These are phyloP conservation scores for Lethenteron reissneri DNA, from an alignment of 2,113 vertebrate genomes.

Conservation along the genomic window DNA sequence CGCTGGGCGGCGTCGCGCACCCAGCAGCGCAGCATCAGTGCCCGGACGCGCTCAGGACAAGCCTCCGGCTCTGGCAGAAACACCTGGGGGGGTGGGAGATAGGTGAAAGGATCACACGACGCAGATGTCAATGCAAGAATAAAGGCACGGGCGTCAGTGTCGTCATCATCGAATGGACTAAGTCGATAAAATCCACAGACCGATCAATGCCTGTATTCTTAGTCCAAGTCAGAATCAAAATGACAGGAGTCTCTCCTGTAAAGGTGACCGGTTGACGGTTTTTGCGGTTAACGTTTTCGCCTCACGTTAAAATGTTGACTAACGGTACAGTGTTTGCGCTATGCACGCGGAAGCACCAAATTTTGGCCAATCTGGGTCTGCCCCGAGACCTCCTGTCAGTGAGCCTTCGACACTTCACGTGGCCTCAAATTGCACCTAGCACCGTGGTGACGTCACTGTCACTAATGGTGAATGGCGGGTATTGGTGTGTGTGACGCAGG, in stretches of 20 bases:
- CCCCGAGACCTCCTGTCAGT: no score
- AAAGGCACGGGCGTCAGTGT: not conserved
- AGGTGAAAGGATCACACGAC: not conserved
- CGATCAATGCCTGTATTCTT: not conserved
- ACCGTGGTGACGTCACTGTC: no score
- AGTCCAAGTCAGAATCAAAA: no score
- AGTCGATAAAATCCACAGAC: not conserved
- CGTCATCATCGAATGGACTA: not conserved
- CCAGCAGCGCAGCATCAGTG: slow-evolving; percentile 53
- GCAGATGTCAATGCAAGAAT: not conserved
- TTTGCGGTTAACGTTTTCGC: not conserved
- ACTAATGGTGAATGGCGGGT: no score
- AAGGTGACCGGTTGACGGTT: not conserved
- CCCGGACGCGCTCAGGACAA: slow-evolving; percentile 38
- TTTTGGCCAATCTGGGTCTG: no score
- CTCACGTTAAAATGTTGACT: no score
- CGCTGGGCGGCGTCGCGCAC: slow-evolving; percentile 35
- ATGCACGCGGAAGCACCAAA: no score
- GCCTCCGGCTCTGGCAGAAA: slow-evolving; percentile 36
- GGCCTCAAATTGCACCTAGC: no score
- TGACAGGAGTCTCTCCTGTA: no score
- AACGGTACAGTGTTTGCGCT: no score
- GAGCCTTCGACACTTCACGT: no score
- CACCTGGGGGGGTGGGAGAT: slow-evolving; percentile 19
- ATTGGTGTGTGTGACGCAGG: no score